Conservation (phyloP, 2,113 vertebrate genomes). For the Crotalus tigris region DNA sequence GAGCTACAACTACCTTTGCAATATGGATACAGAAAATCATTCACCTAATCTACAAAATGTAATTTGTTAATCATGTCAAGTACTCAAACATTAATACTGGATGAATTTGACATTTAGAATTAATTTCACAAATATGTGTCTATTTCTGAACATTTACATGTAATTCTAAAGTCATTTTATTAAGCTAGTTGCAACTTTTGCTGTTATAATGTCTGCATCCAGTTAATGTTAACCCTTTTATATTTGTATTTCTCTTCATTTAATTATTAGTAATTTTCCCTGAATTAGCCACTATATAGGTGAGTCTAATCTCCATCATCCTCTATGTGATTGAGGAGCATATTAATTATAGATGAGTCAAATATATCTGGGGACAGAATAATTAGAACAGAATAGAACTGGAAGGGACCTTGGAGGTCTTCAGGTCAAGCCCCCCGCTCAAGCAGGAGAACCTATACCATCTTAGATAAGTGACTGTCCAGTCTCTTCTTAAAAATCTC, state of each 20-base stretch:
- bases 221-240: not conserved
- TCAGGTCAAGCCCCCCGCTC: too few relatives aligned
- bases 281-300: not conserved
- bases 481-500: too few relatives aligned
- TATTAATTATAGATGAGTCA: not conserved
- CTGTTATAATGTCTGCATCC: not conserved
- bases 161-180: not conserved
- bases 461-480: too few relatives aligned
- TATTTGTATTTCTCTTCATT: not conserved
- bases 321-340: not conserved
- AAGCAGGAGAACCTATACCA: too few relatives aligned
- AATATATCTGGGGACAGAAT: not conserved
- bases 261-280: not conserved
- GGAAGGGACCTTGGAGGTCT: too few relatives aligned
- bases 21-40: not conserved
- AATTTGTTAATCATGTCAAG: not conserved
- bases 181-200: not conserved
- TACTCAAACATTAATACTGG: not conserved
- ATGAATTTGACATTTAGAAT: not conserved
- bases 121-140: not conserved
- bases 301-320: not conserved
- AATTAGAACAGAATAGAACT: not conserved
- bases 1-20: not conserved
- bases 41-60: not conserved
- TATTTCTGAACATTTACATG: not conserved